These are phyloP conservation scores for Endomychus coccineus DNA, from an alignment of 2,888 invertebrate species.

Conservation along the genomic window DNA sequence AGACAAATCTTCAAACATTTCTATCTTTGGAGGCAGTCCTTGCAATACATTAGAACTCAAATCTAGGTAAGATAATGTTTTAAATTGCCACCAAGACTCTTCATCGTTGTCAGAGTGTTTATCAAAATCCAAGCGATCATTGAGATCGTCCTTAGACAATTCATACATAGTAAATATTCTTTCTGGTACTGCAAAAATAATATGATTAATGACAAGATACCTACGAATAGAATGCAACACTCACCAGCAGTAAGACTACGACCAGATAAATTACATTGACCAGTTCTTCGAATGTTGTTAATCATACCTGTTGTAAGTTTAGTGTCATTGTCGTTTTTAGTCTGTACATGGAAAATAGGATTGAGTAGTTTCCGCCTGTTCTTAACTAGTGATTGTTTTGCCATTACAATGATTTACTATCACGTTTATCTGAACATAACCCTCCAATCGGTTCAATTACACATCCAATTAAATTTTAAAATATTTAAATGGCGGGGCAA, in stretches of 20 bases:
- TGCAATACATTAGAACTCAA: conserved; percentile 66
- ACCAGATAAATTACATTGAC: conserved; percentile 71
- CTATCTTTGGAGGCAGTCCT: conserved; percentile 56
- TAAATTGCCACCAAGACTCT: conserved; percentile 73
- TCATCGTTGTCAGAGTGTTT: conserved; percentile 51
- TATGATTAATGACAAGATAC: not conserved
- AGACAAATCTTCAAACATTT: conserved; percentile 58
- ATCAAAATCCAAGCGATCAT: conserved; percentile 52
- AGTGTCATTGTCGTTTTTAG: conserved; percentile 61
- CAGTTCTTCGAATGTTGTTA: conserved; percentile 72
- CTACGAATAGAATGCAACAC: conserved; percentile 17
- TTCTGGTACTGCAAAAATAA: conserved; percentile 53
- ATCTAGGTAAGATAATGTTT: conserved; percentile 69
- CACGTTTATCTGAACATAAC: too few relatives aligned
- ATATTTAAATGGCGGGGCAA: too few relatives aligned
- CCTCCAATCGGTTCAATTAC: too few relatives aligned
- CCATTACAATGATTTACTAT: too few relatives aligned
- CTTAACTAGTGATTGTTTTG: conserved; percentile 36
- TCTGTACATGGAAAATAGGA: conserved; percentile 66
- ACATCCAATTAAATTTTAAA: too few relatives aligned
- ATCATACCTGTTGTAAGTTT: conserved; percentile 63
- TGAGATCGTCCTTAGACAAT: conserved; percentile 54
- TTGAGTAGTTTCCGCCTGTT: conserved; percentile 39
- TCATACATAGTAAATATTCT: conserved; percentile 69
- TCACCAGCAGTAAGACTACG: conserved; percentile 66